Evolutionary conservation across 1,140 invertebrate genomes (phyloP), one percentile per base, ranked within the genome.

Genomic region (Megalopta genalis): DNA sequence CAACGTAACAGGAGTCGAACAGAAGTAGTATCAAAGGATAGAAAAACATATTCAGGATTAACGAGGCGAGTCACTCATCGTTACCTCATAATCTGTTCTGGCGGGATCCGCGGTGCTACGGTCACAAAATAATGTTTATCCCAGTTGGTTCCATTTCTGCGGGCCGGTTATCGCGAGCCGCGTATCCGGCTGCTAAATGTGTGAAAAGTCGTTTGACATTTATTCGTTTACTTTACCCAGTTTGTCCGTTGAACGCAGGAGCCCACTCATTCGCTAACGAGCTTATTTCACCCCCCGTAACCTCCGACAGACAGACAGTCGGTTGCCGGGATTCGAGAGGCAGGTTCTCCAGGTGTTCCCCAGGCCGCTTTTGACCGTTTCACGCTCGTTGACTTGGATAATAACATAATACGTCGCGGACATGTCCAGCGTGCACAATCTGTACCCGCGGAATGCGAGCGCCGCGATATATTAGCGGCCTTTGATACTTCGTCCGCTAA

Each of bases 331-430:
- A 83, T 86, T 85, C 79, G 83, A 82, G 75, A 54, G 71, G 46
- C 42, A 80, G 80, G 49, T 74, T 67, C 77, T 86, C 68, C 72
- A 83, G 77, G 77, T 83, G 76, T 77, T 80, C 73, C 70, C 65
- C 59, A n/a, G 77, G 82, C 86, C 81, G 87, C 84, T 88, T 88
- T 88, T 87, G 82, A 89, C 70, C 82, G 85, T 86, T 90, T 90
- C 86, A 87, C 83, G 85, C 87, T 86, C 83, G 84, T 89, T 88
- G 84, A 86, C 83, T 89, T 83, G 83, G 83, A 88, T 89, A 89
- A 90, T 89, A 89, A 88, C 83, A 87, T 90, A 89, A 90, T 88
- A 83, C 72, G 80, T 32, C 68, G 79, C 85, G 78, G 73, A 90
- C 87, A 83, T 88, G 88, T 87, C 81, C 83, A 77, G 70, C 79